Base-by-base conservation (phyloP, 2,888 invertebrate genomes). In the Criorhina ranunculi region DNA sequence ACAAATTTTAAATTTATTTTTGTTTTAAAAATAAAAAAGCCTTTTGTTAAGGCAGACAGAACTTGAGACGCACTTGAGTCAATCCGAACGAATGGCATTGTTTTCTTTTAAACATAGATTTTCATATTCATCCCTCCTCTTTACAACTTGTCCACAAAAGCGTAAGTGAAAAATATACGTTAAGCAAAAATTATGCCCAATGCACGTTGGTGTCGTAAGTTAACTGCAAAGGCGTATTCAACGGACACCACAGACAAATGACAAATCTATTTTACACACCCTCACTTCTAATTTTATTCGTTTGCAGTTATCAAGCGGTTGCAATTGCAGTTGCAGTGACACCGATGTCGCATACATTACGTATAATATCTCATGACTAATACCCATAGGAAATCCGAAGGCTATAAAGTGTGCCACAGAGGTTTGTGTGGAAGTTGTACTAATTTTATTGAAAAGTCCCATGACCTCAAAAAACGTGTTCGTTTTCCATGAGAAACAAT, bases 231-330 rank as follows among this genome's bases (percentile, higher is more conserved):
- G 33, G 55, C 44, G 35, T 59, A 44, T 49, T 11, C 9, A 55
- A 19, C 19, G 12, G 35, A 12, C 69, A 70, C 35, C 57, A 29
- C 24, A 7, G 3, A 11, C 44, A 46, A 44, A 59, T 70, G 70
- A 70, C 57, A 49, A 70, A 59, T 59, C 49, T 37, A 59, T 70
- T 59, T 70, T 15, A 49, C 70, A 59, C 70, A 70, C 44, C 70
- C 57, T 24, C 37, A 19, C 33, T 19, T 53, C 19, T 19, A 57
- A 35, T 55, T 59, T 35, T 59, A 49, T 70, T 59, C 59, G 44
- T 17, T 46, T 59, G 57, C 69, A 35, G 35, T 57, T 55, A 33
- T 66, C 11, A 51, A 29, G 51, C 4, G 24, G 24, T 24, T 24
- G 2, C 24, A 24, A 4, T 40, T 66, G 51, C 51, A 37, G 29